A percentile compares a stretch with the other conserved stretches of the same genome.
Evolutionary conservation across 1,140 invertebrate genomes (phyloP).

Genomic region (Heliconius hewitsoni): DNA sequence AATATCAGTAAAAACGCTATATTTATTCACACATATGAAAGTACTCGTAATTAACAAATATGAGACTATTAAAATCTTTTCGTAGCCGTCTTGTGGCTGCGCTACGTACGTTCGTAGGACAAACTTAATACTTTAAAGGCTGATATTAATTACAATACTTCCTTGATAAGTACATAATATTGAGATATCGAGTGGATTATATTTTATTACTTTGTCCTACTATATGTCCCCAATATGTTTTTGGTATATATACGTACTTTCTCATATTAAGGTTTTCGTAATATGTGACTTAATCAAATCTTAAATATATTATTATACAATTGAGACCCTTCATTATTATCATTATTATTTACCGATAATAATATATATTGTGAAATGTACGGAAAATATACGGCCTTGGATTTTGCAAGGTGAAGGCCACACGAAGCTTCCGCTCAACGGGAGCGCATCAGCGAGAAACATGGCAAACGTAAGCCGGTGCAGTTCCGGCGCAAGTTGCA

Average conservation of each 20-base stretch:
- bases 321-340: too few relatives aligned
- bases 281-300: too few relatives aligned
- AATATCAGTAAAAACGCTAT: not conserved
- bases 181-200: too few relatives aligned
- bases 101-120: not conserved
- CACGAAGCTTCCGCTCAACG: constrained; percentile 66
- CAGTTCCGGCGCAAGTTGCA: constrained; percentile 72
- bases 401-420: constrained; percentile 66
- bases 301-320: not conserved
- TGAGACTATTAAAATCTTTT: not conserved
- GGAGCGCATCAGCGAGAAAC: constrained; percentile 66
- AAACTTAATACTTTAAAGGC: too few relatives aligned
- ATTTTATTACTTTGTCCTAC: too few relatives aligned
- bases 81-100: not conserved
- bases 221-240: too few relatives aligned
- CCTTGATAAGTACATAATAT: too few relatives aligned
- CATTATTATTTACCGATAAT: too few relatives aligned
- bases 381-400: constrained; percentile 60
- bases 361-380: not conserved
- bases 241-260: too few relatives aligned
- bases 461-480: constrained; percentile 52
- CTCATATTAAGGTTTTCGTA: too few relatives aligned
- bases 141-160: too few relatives aligned
- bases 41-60: not conserved
- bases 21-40: not conserved